phyloP scores from a whole-genome alignment of 2,888 invertebrate species.

The Xiphydria camelus region DNA sequence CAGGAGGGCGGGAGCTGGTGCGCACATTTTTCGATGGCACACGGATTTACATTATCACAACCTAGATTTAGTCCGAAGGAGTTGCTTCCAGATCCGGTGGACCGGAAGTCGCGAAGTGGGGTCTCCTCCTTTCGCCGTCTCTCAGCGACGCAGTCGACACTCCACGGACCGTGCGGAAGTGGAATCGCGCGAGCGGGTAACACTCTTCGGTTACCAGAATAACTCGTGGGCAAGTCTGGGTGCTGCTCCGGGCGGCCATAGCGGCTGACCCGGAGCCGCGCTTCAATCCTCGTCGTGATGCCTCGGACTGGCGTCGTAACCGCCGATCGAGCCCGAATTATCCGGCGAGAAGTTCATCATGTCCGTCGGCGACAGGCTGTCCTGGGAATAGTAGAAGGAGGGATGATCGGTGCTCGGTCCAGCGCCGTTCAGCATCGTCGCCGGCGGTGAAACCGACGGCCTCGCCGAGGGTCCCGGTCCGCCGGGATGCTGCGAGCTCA shows the following conservation, averaged over 20 bases:
- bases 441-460: slow-evolving; percentile 66
- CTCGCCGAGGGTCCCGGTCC: slow-evolving; percentile 63
- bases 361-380: slow-evolving; percentile 71
- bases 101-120: no score
- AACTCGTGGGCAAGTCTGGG: slow-evolving; percentile 49
- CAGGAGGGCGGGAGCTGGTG: no score
- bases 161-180: neutral
- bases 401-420: slow-evolving; percentile 58
- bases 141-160: neutral
- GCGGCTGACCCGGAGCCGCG: slow-evolving; percentile 61
- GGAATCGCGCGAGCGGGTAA: neutral
- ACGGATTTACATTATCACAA: slow-evolving; percentile 35
- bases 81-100: no score
- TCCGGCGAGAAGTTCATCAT: slow-evolving; percentile 73
- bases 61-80: slow-evolving; percentile 26
- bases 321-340: slow-evolving; percentile 59
- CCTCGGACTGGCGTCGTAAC: slow-evolving; percentile 69
- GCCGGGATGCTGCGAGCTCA: slow-evolving; percentile 56
- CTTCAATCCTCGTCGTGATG: slow-evolving; percentile 80
- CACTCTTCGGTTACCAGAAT: slow-evolving; percentile 50
- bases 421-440: slow-evolving; percentile 61
- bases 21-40: slow-evolving; percentile 27
- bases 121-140: neutral
- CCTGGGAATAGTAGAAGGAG: slow-evolving; percentile 68
- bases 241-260: slow-evolving; percentile 56